Percentiles rank a stretch among this genome's conserved stretches.
These are phyloP conservation scores for Dastarcus helophoroides DNA, from an alignment of 2,888 invertebrate species.

Conservation along the genomic window DNA sequence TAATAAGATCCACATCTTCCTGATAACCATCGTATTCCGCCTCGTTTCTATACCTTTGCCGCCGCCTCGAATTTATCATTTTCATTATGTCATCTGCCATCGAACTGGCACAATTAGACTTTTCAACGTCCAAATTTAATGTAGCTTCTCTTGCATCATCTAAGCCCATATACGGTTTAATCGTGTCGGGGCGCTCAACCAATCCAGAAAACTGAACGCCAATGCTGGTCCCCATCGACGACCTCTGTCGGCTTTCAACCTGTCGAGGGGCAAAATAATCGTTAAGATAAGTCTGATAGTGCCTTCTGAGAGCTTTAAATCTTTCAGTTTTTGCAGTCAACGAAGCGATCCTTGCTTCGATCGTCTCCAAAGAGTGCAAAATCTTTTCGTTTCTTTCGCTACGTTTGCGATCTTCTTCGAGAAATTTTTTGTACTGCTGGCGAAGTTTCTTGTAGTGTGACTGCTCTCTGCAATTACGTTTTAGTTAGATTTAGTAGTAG, in stretches of 20 bases:
- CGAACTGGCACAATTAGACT: too few relatives aligned
- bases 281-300: slow-evolving; percentile 26
- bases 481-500: slow-evolving; percentile 6
- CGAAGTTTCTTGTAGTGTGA: slow-evolving; percentile 32
- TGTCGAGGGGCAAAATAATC: too few relatives aligned
- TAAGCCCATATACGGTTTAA: too few relatives aligned
- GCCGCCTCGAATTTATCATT: slow-evolving; percentile 8
- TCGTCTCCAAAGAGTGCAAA: slow-evolving; percentile 43
- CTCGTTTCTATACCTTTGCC: too few relatives aligned
- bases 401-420: slow-evolving; percentile 47
- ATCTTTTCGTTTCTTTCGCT: slow-evolving; percentile 49
- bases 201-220: too few relatives aligned
- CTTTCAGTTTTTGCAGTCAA: slow-evolving; percentile 49
- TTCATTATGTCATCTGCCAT: too few relatives aligned
- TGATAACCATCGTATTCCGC: neutral
- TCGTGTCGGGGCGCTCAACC: too few relatives aligned
- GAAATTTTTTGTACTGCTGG: slow-evolving; percentile 39
- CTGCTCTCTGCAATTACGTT: slow-evolving; percentile 26
- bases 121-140: too few relatives aligned
- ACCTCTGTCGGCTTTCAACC: slow-evolving; percentile 11
- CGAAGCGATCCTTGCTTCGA: slow-evolving; percentile 44
- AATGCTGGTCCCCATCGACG: too few relatives aligned
- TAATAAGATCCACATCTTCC: too few relatives aligned
- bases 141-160: too few relatives aligned
- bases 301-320: slow-evolving; percentile 39